Percentiles rank a stretch among this genome's conserved stretches.
Evolutionary conservation across 2,113 vertebrate genomes (phyloP).

Genomic region (Rafetus swinhoei): DNA sequence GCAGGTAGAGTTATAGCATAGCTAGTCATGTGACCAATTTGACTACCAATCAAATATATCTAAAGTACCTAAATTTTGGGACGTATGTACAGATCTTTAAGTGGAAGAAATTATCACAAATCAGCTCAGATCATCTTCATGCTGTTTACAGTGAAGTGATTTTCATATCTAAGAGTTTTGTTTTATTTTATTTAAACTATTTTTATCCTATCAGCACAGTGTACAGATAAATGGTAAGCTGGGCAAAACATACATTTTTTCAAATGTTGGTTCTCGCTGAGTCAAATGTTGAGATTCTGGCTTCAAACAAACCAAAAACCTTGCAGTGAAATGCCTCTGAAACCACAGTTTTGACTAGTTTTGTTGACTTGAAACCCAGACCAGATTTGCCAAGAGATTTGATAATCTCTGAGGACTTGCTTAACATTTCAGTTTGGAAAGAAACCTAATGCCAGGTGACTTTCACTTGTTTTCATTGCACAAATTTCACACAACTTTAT

Average conservation of each 20-base stretch:
- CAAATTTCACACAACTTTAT: background rate
- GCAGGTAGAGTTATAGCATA: background rate
- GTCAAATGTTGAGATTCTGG: background rate
- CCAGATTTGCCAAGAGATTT: background rate
- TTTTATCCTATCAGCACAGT: background rate
- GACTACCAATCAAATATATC: background rate
- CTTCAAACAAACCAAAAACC: background rate
- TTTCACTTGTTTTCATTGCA: background rate
- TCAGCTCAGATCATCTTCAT: background rate
- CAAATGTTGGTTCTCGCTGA: background rate
- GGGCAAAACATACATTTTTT: background rate
- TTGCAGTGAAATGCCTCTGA: background rate
- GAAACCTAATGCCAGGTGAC: background rate
- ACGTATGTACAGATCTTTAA: background rate
- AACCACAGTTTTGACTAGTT: background rate
- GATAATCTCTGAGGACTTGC: background rate
- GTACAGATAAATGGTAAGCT: background rate
- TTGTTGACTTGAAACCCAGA: constrained; percentile 8
- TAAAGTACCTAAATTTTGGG: background rate
- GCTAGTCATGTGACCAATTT: background rate
- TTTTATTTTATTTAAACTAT: background rate
- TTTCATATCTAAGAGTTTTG: background rate
- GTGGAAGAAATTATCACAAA: background rate
- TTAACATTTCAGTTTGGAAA: background rate
- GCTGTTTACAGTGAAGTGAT: background rate